A percentile compares a stretch with the other conserved stretches of the same genome.
phyloP scores from a whole-genome alignment of 1,140 invertebrate genomes.

The Sitophilus oryzae region DNA sequence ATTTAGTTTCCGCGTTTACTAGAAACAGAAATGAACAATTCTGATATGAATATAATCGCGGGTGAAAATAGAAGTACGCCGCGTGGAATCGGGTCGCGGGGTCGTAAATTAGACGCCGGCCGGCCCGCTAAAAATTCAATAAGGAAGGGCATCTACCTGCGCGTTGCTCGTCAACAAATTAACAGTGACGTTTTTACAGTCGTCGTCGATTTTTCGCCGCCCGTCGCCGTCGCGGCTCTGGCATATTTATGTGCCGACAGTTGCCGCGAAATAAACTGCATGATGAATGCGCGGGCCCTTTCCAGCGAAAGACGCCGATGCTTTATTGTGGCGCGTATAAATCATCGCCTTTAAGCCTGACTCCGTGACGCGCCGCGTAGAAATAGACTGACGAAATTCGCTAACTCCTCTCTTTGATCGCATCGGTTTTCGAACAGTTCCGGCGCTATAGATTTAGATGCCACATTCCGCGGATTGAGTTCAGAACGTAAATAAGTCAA shows the following conservation, averaged over 20 bases:
- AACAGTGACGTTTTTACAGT: conserved; percentile 31
- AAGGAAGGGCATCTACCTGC: conserved; percentile 30
- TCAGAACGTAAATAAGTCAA: too few species aligned
- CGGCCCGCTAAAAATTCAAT: conserved; percentile 26
- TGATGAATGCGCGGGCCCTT: conserved; percentile 21
- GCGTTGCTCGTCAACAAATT: conserved; percentile 31
- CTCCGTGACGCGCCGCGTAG: neutral
- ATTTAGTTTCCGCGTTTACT: too few species aligned
- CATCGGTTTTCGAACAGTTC: neutral
- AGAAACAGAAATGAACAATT: too few species aligned
- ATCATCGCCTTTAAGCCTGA: conserved; percentile 5
- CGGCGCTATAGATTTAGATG: too few species aligned
- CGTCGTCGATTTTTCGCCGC: conserved; percentile 30
- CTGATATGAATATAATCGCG: too few species aligned
- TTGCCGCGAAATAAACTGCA: conserved; percentile 29
- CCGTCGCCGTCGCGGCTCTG: conserved; percentile 21
- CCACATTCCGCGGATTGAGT: too few species aligned
- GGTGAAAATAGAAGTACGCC: too few species aligned
- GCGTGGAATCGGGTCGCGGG: too few species aligned
- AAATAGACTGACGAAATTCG: neutral
- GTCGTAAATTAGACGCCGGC: conserved; percentile 13
- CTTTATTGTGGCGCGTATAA: conserved; percentile 14
- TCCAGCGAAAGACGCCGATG: conserved; percentile 15
- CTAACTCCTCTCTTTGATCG: neutral
- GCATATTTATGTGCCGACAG: conserved; percentile 31